These are phyloP conservation scores for Indicator indicator DNA, from an alignment of 2,113 vertebrate species.

Conservation along the genomic window DNA sequence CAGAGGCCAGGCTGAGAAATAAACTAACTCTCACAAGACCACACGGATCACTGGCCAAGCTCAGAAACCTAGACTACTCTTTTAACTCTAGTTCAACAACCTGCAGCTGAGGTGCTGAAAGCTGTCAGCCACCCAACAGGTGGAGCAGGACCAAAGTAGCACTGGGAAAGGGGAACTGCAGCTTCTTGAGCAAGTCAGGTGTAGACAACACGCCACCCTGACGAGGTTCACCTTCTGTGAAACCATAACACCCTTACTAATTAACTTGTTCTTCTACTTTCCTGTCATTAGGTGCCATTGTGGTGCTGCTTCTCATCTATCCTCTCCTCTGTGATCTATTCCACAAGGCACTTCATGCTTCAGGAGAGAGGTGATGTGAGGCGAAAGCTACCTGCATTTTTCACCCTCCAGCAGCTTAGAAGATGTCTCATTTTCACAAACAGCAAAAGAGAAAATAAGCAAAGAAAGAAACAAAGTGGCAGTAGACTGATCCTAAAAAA, in stretches of 20 bases:
- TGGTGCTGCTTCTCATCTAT: not conserved
- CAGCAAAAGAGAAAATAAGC: not conserved
- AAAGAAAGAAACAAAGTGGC: not conserved
- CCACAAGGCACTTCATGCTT: not conserved
- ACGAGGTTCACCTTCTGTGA: not conserved
- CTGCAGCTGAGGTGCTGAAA: accelerated
- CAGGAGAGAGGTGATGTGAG: not conserved
- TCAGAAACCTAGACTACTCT: not conserved
- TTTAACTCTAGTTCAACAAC: accelerated
- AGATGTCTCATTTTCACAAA: not conserved
- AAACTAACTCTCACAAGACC: not conserved
- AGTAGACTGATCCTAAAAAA: not conserved
- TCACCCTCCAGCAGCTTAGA: not conserved
- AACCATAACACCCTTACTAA: not conserved
- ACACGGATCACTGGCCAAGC: not conserved
- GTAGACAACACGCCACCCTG: not conserved
- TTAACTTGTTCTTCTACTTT: not conserved
- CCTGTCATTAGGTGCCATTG: conserved; percentile 39
- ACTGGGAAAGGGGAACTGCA: conserved; percentile 42
- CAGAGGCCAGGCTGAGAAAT: not conserved
- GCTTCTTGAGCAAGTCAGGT: not conserved
- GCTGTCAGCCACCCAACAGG: not conserved
- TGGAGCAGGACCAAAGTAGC: not conserved
- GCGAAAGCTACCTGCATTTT: not conserved
- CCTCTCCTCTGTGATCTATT: not conserved